Conservation (phyloP, 2,888 invertebrate species). For the Venustoraphidia nigricollis region DNA sequence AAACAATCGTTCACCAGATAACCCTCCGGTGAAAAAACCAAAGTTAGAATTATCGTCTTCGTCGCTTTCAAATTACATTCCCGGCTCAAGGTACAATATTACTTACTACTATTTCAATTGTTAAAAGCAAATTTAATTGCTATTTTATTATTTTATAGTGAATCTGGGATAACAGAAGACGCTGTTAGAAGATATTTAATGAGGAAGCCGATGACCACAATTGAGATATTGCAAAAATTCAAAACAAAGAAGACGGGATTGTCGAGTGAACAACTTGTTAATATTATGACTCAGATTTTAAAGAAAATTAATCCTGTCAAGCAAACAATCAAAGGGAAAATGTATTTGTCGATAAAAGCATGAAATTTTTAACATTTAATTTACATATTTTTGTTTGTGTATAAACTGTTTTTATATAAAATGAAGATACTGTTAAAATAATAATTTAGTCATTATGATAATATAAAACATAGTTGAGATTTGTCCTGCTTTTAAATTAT, state of each 20-base stretch:
- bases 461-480: too few relatives aligned
- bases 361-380: constrained; percentile 13
- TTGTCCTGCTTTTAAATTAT: too few relatives aligned
- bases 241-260: constrained; percentile 86
- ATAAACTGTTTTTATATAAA: not conserved
- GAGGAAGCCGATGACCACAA: constrained; percentile 96
- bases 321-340: constrained; percentile 81
- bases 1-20: constrained; percentile 27
- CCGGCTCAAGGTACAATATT: constrained; percentile 28
- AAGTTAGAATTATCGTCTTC: constrained; percentile 32
- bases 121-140: not conserved
- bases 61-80: constrained; percentile 28
- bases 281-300: constrained; percentile 85
- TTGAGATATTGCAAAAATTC: constrained; percentile 87
- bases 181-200: constrained; percentile 87
- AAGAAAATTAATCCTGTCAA: constrained; percentile 90
- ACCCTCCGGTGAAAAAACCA: constrained; percentile 34
- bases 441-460: too few relatives aligned
- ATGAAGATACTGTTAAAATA: too few relatives aligned
- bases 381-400: not conserved
- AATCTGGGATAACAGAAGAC: constrained; percentile 86
- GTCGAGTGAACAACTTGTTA: constrained; percentile 78
- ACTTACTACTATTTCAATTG: not conserved
- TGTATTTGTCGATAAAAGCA: constrained; percentile 81
- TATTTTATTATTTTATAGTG: constrained; percentile 30